Conservation (phyloP, 2,888 invertebrate genomes). For the Aricia artaxerxes region DNA sequence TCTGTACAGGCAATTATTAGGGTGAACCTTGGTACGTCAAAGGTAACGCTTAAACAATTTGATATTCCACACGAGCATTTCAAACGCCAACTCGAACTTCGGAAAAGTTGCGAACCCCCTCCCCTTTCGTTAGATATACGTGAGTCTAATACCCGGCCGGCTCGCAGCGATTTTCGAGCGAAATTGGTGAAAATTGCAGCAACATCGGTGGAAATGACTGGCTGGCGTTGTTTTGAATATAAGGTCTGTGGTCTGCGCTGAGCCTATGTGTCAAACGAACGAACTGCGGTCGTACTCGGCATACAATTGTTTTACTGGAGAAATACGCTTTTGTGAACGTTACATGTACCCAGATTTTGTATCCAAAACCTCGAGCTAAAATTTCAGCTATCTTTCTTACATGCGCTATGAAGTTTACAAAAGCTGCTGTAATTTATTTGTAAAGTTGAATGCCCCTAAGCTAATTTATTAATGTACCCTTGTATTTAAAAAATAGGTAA, state of each 20-base stretch:
- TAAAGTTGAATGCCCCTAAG: not conserved
- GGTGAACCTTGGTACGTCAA: slow-evolving; percentile 63
- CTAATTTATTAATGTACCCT: not conserved
- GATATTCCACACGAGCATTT: slow-evolving; percentile 79
- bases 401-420: not conserved
- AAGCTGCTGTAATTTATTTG: not conserved
- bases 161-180: slow-evolving; percentile 66
- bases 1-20: slow-evolving; percentile 70
- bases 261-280: slow-evolving; percentile 42
- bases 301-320: slow-evolving; percentile 17
- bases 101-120: slow-evolving; percentile 74
- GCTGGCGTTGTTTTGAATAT: slow-evolving; percentile 73
- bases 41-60: slow-evolving; percentile 79
- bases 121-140: slow-evolving; percentile 79
- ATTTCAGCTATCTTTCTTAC: not conserved
- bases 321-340: slow-evolving; percentile 12
- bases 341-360: not conserved
- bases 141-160: slow-evolving; percentile 74
- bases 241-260: slow-evolving; percentile 53
- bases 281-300: slow-evolving; percentile 44
- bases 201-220: slow-evolving; percentile 75
- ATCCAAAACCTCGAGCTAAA: not conserved
- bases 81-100: slow-evolving; percentile 75
- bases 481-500: slow-evolving; percentile 6
- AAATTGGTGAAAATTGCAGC: slow-evolving; percentile 78